Evolutionary conservation across 1,140 invertebrate species (phyloP).

Genomic region (Drosophila hydei): DNA sequence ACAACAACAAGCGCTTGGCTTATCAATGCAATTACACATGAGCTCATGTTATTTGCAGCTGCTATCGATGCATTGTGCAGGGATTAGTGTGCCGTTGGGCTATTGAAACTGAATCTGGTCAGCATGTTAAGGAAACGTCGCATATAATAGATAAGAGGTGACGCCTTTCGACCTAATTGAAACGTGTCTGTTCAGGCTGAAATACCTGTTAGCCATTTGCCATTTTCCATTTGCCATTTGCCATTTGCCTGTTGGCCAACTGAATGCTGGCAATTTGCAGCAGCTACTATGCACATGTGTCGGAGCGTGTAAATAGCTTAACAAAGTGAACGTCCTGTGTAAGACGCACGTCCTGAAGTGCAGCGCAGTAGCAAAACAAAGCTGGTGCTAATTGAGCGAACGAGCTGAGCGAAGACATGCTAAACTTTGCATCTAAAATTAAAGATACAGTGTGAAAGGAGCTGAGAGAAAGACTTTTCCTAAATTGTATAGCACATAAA

Average conservation of each 20-base stretch:
- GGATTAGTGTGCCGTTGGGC: no score
- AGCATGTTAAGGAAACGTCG: background rate
- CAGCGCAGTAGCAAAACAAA: constrained; percentile 44
- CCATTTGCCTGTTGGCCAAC: constrained; percentile 16
- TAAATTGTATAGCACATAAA: background rate
- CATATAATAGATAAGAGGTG: constrained; percentile 26
- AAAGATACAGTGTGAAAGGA: background rate
- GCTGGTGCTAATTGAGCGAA: constrained; percentile 51
- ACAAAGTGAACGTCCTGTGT: constrained; percentile 11
- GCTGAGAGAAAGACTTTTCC: no score
- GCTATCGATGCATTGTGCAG: constrained; percentile 1
- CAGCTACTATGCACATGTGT: constrained; percentile 37
- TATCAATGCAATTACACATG: constrained; percentile 72
- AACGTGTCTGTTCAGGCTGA: constrained; percentile 40
- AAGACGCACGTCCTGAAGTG: constrained; percentile 9
- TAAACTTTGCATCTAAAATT: constrained; percentile 8
- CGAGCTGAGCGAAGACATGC: background rate
- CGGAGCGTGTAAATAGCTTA: constrained; percentile 38
- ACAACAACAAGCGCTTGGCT: constrained; percentile 33
- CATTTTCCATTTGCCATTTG: background rate
- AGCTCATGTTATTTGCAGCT: constrained; percentile 45
- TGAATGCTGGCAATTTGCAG: constrained; percentile 61
- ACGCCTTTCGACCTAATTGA: constrained; percentile 29
- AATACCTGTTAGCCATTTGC: constrained; percentile 17
- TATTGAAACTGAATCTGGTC: background rate